Conservation (phyloP, 2,888 invertebrate species). For the Melikaiella ostensackeni region DNA sequence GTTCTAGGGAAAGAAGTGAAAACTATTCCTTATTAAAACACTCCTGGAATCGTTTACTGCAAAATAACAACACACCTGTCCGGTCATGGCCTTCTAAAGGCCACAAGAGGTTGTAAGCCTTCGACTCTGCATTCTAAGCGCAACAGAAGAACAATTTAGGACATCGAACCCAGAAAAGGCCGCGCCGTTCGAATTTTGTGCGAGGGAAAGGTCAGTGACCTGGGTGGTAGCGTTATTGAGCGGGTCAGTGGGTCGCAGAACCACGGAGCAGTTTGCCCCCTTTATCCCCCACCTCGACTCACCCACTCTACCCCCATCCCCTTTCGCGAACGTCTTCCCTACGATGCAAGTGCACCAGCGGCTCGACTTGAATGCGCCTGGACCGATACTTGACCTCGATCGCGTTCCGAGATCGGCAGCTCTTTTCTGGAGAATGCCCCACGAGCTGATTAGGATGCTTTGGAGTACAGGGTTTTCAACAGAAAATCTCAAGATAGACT, state of each 20-base stretch:
- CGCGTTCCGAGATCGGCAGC: conserved; percentile 52
- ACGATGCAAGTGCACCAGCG: conserved; percentile 67
- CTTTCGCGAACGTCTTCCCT: conserved; percentile 77
- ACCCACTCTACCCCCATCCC: conserved; percentile 66
- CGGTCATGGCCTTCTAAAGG: conserved; percentile 27
- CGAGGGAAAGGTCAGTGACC: conserved; percentile 75
- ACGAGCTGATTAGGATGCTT: conserved; percentile 33
- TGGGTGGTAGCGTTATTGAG: conserved; percentile 75
- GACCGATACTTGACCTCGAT: conserved; percentile 58
- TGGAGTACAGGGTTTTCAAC: conserved; percentile 5
- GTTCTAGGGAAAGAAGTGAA: not conserved
- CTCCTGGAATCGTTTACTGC: not conserved
- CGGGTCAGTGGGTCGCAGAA: conserved; percentile 84
- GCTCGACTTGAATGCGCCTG: conserved; percentile 52
- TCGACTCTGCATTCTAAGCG: conserved; percentile 8
- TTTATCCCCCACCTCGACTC: conserved; percentile 50
- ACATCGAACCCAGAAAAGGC: conserved; percentile 21
- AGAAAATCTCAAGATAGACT: conserved; percentile 3
- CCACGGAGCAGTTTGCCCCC: conserved; percentile 77
- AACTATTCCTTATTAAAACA: not conserved
- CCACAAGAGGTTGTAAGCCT: conserved; percentile 22
- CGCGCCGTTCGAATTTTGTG: conserved; percentile 63
- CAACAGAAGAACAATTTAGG: conserved; percentile 17
- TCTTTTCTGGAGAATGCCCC: conserved; percentile 9
- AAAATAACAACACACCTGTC: conserved; percentile 24